Conservation (phyloP, 2,888 invertebrate genomes). For the Apodemia duryi region DNA sequence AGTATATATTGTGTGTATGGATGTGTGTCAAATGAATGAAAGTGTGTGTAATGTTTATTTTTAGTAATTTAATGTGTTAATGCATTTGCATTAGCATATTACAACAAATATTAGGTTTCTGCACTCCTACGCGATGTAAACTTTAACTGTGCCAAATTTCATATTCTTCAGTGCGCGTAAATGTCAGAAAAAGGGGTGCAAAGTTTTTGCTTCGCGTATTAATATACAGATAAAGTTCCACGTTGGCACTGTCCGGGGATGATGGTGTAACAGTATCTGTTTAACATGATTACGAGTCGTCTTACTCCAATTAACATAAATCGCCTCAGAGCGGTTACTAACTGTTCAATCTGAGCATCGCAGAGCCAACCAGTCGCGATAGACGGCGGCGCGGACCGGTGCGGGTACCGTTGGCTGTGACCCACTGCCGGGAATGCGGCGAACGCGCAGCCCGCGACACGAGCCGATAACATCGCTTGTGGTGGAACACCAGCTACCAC, state of each 20-base stretch:
- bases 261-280: background rate
- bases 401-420: conserved; percentile 11
- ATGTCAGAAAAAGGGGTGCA: too few species aligned
- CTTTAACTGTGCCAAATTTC: too few species aligned
- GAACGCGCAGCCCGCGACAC: background rate
- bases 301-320: background rate
- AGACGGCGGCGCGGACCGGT: conserved; percentile 4
- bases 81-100: too few species aligned
- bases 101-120: too few species aligned
- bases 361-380: background rate
- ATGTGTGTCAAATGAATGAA: too few species aligned
- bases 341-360: background rate
- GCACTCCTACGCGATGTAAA: too few species aligned
- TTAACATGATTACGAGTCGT: background rate
- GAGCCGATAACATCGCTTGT: background rate
- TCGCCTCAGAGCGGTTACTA: background rate
- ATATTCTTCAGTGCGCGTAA: too few species aligned
- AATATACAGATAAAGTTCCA: too few species aligned
- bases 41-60: too few species aligned
- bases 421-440: background rate
- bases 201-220: too few species aligned
- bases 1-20: too few species aligned
- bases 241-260: background rate
- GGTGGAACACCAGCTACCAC: background rate
- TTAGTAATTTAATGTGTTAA: too few species aligned